Base-by-base conservation (phyloP, 2,888 invertebrate species). In the Labia minor region DNA sequence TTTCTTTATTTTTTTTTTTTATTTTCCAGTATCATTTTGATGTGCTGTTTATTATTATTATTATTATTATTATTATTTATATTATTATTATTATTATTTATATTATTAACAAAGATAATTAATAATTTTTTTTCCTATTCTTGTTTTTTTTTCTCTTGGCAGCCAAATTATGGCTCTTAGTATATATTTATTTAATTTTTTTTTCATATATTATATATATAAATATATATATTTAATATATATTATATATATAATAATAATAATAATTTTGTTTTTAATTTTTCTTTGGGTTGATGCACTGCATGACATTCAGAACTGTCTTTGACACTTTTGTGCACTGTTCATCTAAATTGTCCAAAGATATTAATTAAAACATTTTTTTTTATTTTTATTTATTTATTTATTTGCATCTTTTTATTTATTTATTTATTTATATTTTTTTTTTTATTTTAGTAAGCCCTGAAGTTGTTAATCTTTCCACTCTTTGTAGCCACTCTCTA, bases 231-330 rank as follows among this genome's bases (percentile, higher is more conserved):
- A n/a, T n/a, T n/a, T n/a, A n/a, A n/a, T n/a, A n/a, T n/a, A n/a
- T n/a, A n/a, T n/a, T n/a, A n/a, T n/a, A n/a, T n/a, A n/a, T n/a
- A n/a, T n/a, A n/a, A n/a, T n/a, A n/a, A n/a, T n/a, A n/a, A n/a
- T n/a, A n/a, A n/a, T n/a, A 49, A 49, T 49, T 49, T 49, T 16
- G 16, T 16, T 49, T 49, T 49, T 49, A 49, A 49, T 49, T 49
- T 49, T 49, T 49, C 49, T 49, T 49, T 49, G n/a, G 49, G 49
- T 49, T 49, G 49, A 49, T 49, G 49, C 49, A 49, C 49, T 49
- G 49, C 49, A 49, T 49, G 49, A 49, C 49, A 49, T 49, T n/a
- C 3, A 49, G 49, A 49, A n/a, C 49, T 49, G 49, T 49, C 49
- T 14, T 49, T 49, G 49, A 49, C 49, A n/a, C n/a, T n/a, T n/a